Evolutionary conservation across 2,113 vertebrate species (phyloP), one percentile per base, ranked within the genome.

Genomic region (Eptesicus fuscus): DNA sequence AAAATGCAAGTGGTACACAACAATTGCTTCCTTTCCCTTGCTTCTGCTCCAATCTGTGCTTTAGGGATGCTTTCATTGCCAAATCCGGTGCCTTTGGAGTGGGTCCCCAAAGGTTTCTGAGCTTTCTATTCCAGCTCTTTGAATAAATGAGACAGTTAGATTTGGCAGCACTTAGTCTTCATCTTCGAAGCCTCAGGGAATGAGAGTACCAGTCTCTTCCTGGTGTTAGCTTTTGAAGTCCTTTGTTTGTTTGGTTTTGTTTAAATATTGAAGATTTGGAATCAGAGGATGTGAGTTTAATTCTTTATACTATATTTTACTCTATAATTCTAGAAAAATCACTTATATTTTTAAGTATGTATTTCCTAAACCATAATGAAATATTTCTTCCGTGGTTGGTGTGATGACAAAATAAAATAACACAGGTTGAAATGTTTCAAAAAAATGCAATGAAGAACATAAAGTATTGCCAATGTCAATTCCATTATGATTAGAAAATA

Each of bases 91-190:
- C 63, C 56, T 96, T 97, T 98, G 70, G 95, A 90, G 93, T 83
- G 87, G 17, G 18, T 35, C 96, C 86, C 96, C 56, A 95, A 96
- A 95, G 97, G 78, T 65, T 96, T 93, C 82, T 44, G 83, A 95
- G 96, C 96, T 96, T 92, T 97, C 92, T 97, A 93, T 90, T 78
- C n/a, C 88, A 95, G 91, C 67, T 96, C 69, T 97, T 97, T 97
- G 71, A 83, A 93, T 95, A 97, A 97, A 96, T 91, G 90, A 97
- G 91, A 78, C 65, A 88, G 96, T 86, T 82, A 97, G 94, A 97
- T 83, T 96, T 97, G 96, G 97, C 97, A 97, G 88, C 69, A 77
- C 49, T 95, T 86, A n/a, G 74, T 93, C 90, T 90, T 97, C 96
- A 93, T 95, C 95, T 90, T 95, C 2, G 42, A 93, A 95, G 92